phyloP scores from a whole-genome alignment of 2,888 invertebrate genomes.

The Machimus atricapillus region DNA sequence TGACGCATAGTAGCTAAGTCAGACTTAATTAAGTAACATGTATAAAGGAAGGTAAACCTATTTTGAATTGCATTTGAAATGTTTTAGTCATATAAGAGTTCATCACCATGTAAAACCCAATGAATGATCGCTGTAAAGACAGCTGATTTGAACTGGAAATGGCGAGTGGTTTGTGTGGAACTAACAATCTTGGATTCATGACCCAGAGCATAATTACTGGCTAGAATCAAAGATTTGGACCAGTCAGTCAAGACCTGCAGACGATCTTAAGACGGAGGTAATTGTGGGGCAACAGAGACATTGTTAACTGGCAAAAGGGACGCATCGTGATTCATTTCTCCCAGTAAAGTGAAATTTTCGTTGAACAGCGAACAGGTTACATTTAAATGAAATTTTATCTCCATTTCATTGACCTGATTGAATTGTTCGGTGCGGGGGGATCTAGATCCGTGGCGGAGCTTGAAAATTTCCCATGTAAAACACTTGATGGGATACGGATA shows the following conservation, averaged over 20 bases:
- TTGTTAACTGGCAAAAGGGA: background rate
- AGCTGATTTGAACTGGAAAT: background rate
- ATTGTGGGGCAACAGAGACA: background rate
- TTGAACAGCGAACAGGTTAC: background rate
- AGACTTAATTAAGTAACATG: background rate
- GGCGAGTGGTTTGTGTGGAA: background rate
- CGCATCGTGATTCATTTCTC: constrained; percentile 4
- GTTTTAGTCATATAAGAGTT: too few species aligned
- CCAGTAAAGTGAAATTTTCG: constrained; percentile 10
- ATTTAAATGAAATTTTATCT: background rate
- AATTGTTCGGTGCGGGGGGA: background rate
- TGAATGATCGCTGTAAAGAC: too few species aligned
- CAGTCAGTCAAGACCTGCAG: background rate
- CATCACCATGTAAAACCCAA: too few species aligned
- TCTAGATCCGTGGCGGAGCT: background rate
- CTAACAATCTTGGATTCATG: background rate
- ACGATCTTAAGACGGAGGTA: background rate
- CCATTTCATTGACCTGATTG: constrained; percentile 18
- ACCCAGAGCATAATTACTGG: background rate
- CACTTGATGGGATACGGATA: constrained; percentile 30
- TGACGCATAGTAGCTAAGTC: background rate
- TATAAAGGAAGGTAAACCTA: background rate
- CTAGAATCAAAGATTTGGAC: background rate
- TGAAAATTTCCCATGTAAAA: constrained; percentile 31
- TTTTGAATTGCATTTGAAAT: background rate